Base-by-base conservation (phyloP, 2,797 vertebrate species). In the Oreochromis mossambicus region DNA sequence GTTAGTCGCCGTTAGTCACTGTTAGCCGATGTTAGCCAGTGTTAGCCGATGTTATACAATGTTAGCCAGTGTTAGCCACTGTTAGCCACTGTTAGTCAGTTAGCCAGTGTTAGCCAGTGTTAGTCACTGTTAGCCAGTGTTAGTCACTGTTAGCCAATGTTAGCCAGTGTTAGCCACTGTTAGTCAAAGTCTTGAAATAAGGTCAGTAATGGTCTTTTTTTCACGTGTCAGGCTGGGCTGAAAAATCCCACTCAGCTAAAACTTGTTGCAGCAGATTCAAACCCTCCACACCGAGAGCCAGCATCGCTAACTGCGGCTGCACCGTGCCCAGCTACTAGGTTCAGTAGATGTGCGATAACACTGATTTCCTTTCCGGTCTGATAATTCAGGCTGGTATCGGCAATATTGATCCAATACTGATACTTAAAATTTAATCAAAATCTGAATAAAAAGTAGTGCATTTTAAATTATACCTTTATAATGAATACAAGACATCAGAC, bases 31-130 rank as follows among this genome's bases (percentile, higher is more conserved):
- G 0, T 24, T 54, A 54, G 21, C 6, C 52, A 13, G 0, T 21
- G 51, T 52, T 12, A 21, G 51, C 2, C 52, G 0, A 2, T 56
- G 14, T 58, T 58, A 58, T 3, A 3, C 24, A 24, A 3, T 24
- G 50, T 52, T 21, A 21, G 51, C 2, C 52, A 0, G 3, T 56
- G 14, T 58, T 58, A 58, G 50, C 0, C 3, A 0, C 0, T 34
- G 32, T 21, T 52, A 21, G 50, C 0, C 3, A 0, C 0, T 0
- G 2, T 11, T 51, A 2, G 50, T 0, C 19, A 0, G 29, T 51
- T 51, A 50, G 17, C 0, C 41, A 0, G 3, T 24, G 29, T 51
- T 51, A 50, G 17, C 0, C 41, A 0, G 1, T 34, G 32, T 34
- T 34, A 34, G 7, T 1, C 2, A 8, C 1, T 43, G 0, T 41